Evolutionary conservation across 2,797 vertebrate genomes (phyloP), one percentile per base, ranked within the genome.

Genomic region (Threskiornis aethiopicus): DNA sequence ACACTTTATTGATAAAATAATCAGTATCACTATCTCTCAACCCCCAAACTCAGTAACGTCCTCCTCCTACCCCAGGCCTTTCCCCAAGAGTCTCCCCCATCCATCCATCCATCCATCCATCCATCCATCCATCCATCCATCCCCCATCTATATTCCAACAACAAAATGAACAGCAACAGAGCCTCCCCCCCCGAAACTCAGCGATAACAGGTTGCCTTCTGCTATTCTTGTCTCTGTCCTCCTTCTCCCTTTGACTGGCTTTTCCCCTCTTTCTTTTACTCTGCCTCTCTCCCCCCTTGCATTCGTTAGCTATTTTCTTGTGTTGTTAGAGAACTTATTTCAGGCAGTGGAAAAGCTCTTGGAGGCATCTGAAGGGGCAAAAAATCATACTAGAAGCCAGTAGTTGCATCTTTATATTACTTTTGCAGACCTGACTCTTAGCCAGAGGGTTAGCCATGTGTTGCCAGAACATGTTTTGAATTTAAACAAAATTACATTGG

Each of bases 401-500:
- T 42, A 93, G 69, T 21, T 94, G 41, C 18, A 83, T 86, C 78
- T 93, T 80, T 55, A 5, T 73, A 58, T 76, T 69, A 47, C 55
- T 90, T 87, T 52, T 86, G 66, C 57, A 79, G 83, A 39, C 31
- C 59, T 51, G 67, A 80, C 80, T 69, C 44, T 55, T 67, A 91
- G 95, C 72, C 94, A 87, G 70, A 86, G 76, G 87, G 59, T 28
- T 51, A 67, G 59, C 90, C 77, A 57, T 57, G 75, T 58, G 70
- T 33, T 83, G 71, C 49, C 67, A 89, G 72, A 69, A 77, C 84
- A 71, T 3, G 16, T 82, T 94, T 87, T 75, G 70, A 93, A 86
- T 93, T 89, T 61, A 93, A 92, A 87, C 37, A 78, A 82, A 95
- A 72, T 67, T 31, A 72, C 76, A 66, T n/a, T 82, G 84, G 54